Conservation (phyloP, 1,140 invertebrate species). For the Bactericera cockerelli region DNA sequence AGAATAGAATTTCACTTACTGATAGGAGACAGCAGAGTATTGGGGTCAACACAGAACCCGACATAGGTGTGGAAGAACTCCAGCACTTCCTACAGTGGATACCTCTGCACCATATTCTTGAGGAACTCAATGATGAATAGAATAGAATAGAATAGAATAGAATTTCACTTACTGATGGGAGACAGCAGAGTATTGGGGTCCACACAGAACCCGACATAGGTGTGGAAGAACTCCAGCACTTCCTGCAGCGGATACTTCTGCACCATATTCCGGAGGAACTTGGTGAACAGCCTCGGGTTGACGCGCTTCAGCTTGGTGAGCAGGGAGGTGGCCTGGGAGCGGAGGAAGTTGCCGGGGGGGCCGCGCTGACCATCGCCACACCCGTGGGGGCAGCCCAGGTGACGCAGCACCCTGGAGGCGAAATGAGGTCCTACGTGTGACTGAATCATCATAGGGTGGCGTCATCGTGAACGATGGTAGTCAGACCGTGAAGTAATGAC, state of each 20-base stretch:
- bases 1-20: slow-evolving; percentile 42
- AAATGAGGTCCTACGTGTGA: background rate
- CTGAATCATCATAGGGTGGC: too few relatives aligned
- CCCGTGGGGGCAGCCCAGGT: slow-evolving; percentile 84
- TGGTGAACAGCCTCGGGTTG: slow-evolving; percentile 52
- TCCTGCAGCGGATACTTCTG: slow-evolving; percentile 57
- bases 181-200: slow-evolving; percentile 71
- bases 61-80: slow-evolving; percentile 92
- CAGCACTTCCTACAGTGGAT: slow-evolving; percentile 57
- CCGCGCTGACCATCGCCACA: slow-evolving; percentile 71
- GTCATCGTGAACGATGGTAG: background rate
- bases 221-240: slow-evolving; percentile 85
- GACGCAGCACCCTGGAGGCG: slow-evolving; percentile 54
- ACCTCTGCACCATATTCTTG: too few relatives aligned
- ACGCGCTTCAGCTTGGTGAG: slow-evolving; percentile 55
- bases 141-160: too few relatives aligned
- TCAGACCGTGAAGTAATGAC: too few relatives aligned
- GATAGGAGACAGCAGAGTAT: slow-evolving; percentile 60
- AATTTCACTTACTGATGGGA: slow-evolving; percentile 55
- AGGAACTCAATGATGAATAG: too few relatives aligned
- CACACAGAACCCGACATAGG: slow-evolving; percentile 87
- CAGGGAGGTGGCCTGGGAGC: slow-evolving; percentile 73
- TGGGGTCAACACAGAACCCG: slow-evolving; percentile 85
- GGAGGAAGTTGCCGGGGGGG: slow-evolving; percentile 72
- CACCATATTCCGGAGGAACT: slow-evolving; percentile 63